Percentiles rank a stretch among this genome's conserved stretches.
phyloP scores from a whole-genome alignment of 2,113 vertebrate genomes.

The Melanotaenia duboulayi region DNA sequence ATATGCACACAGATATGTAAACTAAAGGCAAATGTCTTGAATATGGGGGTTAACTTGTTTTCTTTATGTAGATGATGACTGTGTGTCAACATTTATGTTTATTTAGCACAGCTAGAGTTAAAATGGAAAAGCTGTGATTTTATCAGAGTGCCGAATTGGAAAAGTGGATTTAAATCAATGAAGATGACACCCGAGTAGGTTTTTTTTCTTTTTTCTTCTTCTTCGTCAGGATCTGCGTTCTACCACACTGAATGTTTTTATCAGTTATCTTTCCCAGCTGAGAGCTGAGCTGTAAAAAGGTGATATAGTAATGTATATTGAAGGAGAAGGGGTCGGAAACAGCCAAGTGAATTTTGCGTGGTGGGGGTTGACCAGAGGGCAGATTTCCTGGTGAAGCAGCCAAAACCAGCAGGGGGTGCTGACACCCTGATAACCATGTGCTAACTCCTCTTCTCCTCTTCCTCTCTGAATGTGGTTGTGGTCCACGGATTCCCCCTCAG shows the following conservation, averaged over 20 bases:
- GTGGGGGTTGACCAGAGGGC: slow-evolving; percentile 37
- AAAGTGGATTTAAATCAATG: background rate
- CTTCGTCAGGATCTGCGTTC: background rate
- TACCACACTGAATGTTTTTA: background rate
- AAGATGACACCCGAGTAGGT: background rate
- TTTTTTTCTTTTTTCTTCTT: background rate
- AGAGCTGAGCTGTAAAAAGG: background rate
- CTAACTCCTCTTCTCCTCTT: slow-evolving; percentile 21
- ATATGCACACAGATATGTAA: too few relatives aligned
- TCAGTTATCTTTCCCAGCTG: background rate
- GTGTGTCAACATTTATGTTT: background rate
- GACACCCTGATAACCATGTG: slow-evolving; percentile 85
- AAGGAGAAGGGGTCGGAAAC: background rate
- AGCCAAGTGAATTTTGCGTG: slow-evolving; percentile 17
- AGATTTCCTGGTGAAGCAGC: slow-evolving; percentile 60
- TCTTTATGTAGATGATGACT: background rate
- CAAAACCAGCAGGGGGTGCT: slow-evolving; percentile 95
- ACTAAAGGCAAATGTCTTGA: too few relatives aligned
- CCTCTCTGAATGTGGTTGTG: slow-evolving; percentile 25
- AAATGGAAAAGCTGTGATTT: background rate
- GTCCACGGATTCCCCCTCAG: slow-evolving; percentile 35
- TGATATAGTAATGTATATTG: background rate
- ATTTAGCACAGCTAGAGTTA: background rate
- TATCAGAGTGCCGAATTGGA: background rate
- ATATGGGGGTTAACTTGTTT: background rate